A percentile compares a stretch with the other conserved stretches of the same genome.
These are phyloP conservation scores for Gallinago stenura DNA, from an alignment of 2,797 vertebrate genomes.

Conservation along the genomic window DNA sequence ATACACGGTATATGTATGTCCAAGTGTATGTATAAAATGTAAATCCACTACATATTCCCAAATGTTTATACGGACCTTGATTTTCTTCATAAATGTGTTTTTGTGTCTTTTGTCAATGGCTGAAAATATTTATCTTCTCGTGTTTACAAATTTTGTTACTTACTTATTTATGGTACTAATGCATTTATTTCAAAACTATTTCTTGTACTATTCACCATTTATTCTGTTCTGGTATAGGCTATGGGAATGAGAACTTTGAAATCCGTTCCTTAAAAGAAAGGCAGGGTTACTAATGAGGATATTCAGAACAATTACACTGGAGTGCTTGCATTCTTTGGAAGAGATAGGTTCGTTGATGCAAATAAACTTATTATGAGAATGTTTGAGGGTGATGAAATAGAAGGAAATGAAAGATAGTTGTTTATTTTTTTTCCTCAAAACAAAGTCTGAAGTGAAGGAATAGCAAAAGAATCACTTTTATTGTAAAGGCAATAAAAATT, in stretches of 20 bases:
- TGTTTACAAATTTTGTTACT: neutral
- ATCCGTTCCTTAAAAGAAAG: neutral
- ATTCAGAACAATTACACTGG: neutral
- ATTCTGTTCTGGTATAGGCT: neutral
- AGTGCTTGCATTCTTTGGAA: neutral
- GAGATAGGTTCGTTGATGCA: neutral
- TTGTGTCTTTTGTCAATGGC: neutral
- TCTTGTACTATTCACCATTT: neutral
- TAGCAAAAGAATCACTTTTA: neutral
- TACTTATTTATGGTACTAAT: neutral
- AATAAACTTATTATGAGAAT: neutral
- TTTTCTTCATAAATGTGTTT: neutral
- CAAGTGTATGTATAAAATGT: neutral
- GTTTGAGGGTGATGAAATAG: neutral
- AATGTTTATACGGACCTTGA: neutral
- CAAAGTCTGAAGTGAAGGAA: neutral
- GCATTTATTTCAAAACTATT: neutral
- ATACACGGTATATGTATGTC: accelerated
- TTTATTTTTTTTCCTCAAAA: neutral
- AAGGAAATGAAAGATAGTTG: neutral
- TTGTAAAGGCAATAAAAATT: neutral
- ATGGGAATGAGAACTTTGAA: neutral
- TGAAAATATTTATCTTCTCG: neutral
- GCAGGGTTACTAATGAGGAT: neutral
- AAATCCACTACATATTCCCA: neutral